These are phyloP conservation scores for Tonatia bakeri DNA, from an alignment of 2,113 vertebrate species.

Conservation along the genomic window DNA sequence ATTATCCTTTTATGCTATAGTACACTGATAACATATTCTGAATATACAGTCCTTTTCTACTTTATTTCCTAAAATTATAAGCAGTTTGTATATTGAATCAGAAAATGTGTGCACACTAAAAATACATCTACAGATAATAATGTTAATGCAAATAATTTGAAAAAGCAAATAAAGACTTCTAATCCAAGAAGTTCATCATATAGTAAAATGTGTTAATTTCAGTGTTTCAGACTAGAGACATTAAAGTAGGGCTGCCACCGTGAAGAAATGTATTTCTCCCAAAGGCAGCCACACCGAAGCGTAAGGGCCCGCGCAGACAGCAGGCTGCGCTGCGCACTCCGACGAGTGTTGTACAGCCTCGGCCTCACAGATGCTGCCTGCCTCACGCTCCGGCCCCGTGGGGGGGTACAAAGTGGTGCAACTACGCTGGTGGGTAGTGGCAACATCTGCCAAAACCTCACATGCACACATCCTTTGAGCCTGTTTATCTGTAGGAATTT, in stretches of 20 bases:
- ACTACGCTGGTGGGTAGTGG: background rate
- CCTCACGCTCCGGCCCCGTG: background rate
- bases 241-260: background rate
- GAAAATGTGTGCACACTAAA: background rate
- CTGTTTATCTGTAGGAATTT: background rate
- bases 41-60: background rate
- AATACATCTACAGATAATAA: constrained; percentile 13
- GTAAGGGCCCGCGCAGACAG: background rate
- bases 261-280: background rate
- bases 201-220: background rate
- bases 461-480: background rate
- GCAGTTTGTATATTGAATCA: background rate
- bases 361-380: background rate
- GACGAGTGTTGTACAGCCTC: background rate
- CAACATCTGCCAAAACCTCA: background rate
- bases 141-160: background rate
- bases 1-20: constrained; percentile 9
- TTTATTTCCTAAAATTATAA: constrained; percentile 36
- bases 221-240: background rate
- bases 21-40: background rate
- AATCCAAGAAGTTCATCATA: background rate
- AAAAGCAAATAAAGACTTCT: constrained; percentile 16
- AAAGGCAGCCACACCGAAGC: background rate
- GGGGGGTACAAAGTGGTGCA: background rate
- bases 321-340: background rate